These are phyloP conservation scores for Knipowitschia caucasica DNA, from an alignment of 2,797 vertebrate species.

Conservation along the genomic window DNA sequence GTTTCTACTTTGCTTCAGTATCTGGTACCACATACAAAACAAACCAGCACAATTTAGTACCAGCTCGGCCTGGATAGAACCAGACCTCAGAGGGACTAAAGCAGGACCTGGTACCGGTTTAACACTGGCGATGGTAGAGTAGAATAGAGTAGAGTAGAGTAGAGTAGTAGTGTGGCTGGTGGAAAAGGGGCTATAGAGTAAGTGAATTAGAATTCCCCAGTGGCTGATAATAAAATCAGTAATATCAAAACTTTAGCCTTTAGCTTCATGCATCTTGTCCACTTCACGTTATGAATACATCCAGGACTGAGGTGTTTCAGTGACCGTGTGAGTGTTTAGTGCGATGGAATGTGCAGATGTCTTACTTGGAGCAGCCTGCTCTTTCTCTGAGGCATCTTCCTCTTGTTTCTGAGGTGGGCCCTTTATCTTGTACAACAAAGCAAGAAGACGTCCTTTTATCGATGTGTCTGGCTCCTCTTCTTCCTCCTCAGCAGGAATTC, in stretches of 20 bases:
- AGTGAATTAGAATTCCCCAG: not conserved
- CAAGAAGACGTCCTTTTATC: conserved; percentile 87
- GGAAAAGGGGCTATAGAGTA: not conserved
- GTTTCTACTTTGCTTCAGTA: no score
- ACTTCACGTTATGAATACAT: not conserved
- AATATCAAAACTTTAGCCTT: not conserved
- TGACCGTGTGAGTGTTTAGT: not conserved
- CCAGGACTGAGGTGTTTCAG: not conserved
- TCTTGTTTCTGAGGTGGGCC: conserved; percentile 86
- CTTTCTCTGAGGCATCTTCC: conserved; percentile 78
- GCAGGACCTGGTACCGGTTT: no score
- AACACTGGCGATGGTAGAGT: no score
- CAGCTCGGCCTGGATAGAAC: no score
- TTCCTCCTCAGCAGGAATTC: conserved; percentile 91
- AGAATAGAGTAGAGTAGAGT: no score
- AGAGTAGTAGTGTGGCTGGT: no score
- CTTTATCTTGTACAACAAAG: conserved; percentile 92
- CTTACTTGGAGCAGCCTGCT: conserved; percentile 88
- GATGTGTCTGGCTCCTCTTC: conserved; percentile 88
- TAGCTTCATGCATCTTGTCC: not conserved
- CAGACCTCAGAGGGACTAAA: no score
- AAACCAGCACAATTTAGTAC: no score
- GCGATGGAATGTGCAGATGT: not conserved
- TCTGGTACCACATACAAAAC: no score
- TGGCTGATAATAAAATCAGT: no score